Conservation (phyloP, 2,113 vertebrate genomes). For the Grammomys dolichurus region DNA sequence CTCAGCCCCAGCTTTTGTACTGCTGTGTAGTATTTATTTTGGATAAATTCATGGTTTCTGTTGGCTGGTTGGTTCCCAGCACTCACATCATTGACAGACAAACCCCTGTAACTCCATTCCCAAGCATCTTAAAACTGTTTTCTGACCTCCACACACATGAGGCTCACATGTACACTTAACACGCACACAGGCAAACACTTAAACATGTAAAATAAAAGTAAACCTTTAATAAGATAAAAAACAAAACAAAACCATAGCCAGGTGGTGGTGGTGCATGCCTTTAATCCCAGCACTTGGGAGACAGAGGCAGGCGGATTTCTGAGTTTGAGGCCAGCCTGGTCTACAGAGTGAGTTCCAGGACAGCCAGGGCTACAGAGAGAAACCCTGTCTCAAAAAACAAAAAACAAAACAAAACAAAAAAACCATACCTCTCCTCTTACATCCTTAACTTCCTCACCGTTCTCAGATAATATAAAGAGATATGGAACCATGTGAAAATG, state of each 20-base stretch:
- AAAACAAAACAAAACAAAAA: neutral
- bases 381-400: too few relatives aligned
- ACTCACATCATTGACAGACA: neutral
- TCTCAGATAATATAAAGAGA: conserved; percentile 1
- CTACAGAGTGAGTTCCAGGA: too few relatives aligned
- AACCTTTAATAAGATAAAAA: neutral
- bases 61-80: neutral
- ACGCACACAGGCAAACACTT: neutral
- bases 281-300: too few relatives aligned
- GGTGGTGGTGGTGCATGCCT: too few relatives aligned
- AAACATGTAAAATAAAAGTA: neutral
- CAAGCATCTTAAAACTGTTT: neutral
- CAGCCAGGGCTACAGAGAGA: too few relatives aligned
- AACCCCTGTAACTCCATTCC: neutral
- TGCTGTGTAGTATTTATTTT: conserved; percentile 28
- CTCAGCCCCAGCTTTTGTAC: neutral
- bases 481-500: neutral
- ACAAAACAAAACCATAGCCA: too few relatives aligned
- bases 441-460: neutral
- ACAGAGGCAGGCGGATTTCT: too few relatives aligned
- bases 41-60: neutral
- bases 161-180: neutral
- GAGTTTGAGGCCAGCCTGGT: too few relatives aligned
- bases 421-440: neutral
- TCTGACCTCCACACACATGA: neutral